A percentile compares a stretch with the other conserved stretches of the same genome.
phyloP scores from a whole-genome alignment of 2,113 vertebrate species.

The Lasiurus cinereus region DNA sequence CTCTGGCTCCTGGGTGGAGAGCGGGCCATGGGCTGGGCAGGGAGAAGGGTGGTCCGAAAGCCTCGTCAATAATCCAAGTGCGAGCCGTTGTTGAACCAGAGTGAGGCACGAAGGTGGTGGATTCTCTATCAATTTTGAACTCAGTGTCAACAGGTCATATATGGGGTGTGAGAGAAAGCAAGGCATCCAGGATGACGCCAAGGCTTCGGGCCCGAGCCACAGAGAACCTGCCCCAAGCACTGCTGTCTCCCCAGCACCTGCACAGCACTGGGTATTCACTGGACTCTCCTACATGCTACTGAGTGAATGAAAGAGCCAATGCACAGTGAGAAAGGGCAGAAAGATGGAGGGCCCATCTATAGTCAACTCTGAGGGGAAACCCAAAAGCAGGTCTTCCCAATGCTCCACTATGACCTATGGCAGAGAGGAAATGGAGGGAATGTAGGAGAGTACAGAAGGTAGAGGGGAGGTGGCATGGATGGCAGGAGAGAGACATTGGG shows the following conservation, averaged over 20 bases:
- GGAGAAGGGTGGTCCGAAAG: not conserved
- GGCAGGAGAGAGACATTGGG: too few species aligned
- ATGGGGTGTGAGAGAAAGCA: not conserved
- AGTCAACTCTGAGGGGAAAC: not conserved
- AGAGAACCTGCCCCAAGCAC: too few species aligned
- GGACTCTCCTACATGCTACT: not conserved
- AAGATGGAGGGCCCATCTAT: not conserved
- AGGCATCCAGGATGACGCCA: not conserved
- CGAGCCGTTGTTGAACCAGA: rapidly evolving
- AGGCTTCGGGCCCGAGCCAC: not conserved
- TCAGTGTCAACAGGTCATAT: not conserved
- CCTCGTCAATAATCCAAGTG: not conserved
- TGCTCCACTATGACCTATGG: not conserved
- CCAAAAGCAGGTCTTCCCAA: not conserved
- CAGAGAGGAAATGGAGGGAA: not conserved
- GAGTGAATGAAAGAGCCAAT: not conserved
- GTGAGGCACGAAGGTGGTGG: rapidly evolving
- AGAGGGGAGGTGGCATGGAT: not conserved
- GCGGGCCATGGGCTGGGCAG: not conserved
- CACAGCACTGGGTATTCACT: rapidly evolving
- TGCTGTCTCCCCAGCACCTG: not conserved
- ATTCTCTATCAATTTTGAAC: not conserved
- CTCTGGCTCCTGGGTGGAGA: not conserved
- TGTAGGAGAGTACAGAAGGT: not conserved
- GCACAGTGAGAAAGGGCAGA: not conserved